Percentiles rank a stretch among this genome's conserved stretches.
Conservation (phyloP, 1,140 invertebrate genomes). For the Meloidogyne exigua region DNA sequence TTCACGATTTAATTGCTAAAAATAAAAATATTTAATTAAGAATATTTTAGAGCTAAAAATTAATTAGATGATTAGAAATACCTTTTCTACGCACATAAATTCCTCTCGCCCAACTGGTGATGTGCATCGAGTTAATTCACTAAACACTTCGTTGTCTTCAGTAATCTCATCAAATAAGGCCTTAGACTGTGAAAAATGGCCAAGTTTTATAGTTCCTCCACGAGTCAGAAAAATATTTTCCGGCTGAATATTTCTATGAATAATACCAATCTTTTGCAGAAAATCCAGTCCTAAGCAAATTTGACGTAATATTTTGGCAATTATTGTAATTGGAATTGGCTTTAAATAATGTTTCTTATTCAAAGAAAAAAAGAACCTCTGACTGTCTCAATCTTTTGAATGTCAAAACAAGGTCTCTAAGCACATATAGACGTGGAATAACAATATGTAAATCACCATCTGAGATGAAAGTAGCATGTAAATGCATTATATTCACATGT, state of each 20-base stretch:
- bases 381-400: slow-evolving; percentile 29
- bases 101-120: slow-evolving; percentile 47
- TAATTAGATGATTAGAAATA: slow-evolving; percentile 17
- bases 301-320: slow-evolving; percentile 47
- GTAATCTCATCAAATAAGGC: slow-evolving; percentile 16
- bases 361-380: slow-evolving; percentile 23
- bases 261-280: slow-evolving; percentile 40
- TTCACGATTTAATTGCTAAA: slow-evolving; percentile 36
- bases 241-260: slow-evolving; percentile 50
- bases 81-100: slow-evolving; percentile 47
- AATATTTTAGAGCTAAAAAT: too few relatives aligned
- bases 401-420: slow-evolving; percentile 27
- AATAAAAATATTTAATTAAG: not conserved
- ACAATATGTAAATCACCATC: slow-evolving; percentile 39
- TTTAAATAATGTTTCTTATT: slow-evolving; percentile 11
- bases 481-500: slow-evolving; percentile 45
- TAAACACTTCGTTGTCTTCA: not conserved
- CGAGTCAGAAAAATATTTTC: slow-evolving; percentile 46
- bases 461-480: slow-evolving; percentile 41
- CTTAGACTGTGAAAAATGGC: slow-evolving; percentile 42
- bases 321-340: slow-evolving; percentile 41
- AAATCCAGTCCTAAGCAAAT: slow-evolving; percentile 38
- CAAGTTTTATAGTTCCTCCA: slow-evolving; percentile 43
- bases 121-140: slow-evolving; percentile 28
- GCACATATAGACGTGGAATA: slow-evolving; percentile 41